Evolutionary conservation across 2,888 invertebrate species (phyloP), one percentile per base, ranked within the genome.

Genomic region (Rapana venosa): DNA sequence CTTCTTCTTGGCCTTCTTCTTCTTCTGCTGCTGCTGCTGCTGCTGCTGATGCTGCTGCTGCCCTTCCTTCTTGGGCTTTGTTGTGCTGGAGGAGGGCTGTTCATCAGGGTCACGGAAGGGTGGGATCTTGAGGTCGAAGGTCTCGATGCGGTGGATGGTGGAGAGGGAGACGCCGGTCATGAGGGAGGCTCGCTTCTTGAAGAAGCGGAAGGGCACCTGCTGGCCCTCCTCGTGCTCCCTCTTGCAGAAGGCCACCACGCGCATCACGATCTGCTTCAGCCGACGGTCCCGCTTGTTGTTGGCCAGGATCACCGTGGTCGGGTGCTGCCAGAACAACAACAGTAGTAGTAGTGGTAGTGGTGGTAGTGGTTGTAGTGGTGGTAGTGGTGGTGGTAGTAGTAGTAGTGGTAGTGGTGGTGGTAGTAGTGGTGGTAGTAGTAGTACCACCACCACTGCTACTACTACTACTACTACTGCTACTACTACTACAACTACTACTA

Each of bases 231-330:
- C 89, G 56, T 89, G 89, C 85, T 89, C 89, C 85, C 85, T 85
- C 85, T 89, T 89, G 89, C 89, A 89, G 74, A 89, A 89, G 36
- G 83, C 89, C 85, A 89, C 89, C 89, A 89, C 89, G 30, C 89
- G 89, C 89, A 89, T 89, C 77, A 89, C 89, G 74, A 89, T 89
- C 89, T 89, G 35, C 85, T 89, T 89, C 85, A 89, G 85, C 11
- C 89, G 85, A 30, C 70, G 66, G 89, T 89, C 89, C 0, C 89
- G 89, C 85, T 77, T 85, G 89, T 89, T 89, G 89, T 89, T 89
- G 85, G 89, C 89, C n/a, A 85, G 36, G 20, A 89, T 61, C 36
- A 56, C 47, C n/a, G 89, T 30, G n/a, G 85, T 47, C 8, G 89
- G 89, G 83, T 86, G 89, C 89, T 89, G 85, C 47, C 1, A 47